Evolutionary conservation across 37 sponge, comb jelly and placozoan genomes (phyloP), one percentile per base, ranked within the genome.

Genomic region (Aphrocallistes beatrix): DNA sequence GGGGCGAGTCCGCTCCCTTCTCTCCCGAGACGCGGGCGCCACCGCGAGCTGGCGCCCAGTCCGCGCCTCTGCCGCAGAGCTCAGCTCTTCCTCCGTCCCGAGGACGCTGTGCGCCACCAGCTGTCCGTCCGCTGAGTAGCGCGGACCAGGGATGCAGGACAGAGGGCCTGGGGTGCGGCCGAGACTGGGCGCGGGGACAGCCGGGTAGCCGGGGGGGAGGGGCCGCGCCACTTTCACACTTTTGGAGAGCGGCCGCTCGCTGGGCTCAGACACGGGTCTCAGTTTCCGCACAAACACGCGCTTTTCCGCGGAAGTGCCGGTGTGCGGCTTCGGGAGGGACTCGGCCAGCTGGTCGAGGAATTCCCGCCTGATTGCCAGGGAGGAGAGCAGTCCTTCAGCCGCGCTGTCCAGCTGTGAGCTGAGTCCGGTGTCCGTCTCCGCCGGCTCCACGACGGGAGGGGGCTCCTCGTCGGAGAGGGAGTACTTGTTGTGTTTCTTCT

Each of bases 51-150:
- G 75, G 3, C 75, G 25, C 25, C 3, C 25, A 3, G 10, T 13
- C 10, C 6, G 28, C 45, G 45, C 6, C 17, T 3, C 75, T 30
- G 75, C 75, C 23, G 82, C 85, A 1, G 21, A 69, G 1, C 85
- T 36, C 51, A 84, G 92, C 81, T 92, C 92, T 37, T 88, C 86
- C 21, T 86, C 51, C 8, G 84, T 38, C 1, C 92, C 94, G 36
- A 94, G 82, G n/a, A 94, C 39, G 49, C 90, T 88, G 84, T 94
- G 94, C 0, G 86, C 37, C 21, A 94, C 0, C 36, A 94, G 85
- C 34, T 87, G 88, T 0, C 90, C 87, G 37, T 42, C 84, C 39
- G 51, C 51, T 37, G 92, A 87, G 60, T 85, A 88, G 32, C 92
- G 50, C 30, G 90, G 92, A 16, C 88, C 88, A 85, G 81, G 75